These are phyloP conservation scores for Galeopterus variegatus DNA, from an alignment of 2,113 vertebrate species.

Conservation along the genomic window DNA sequence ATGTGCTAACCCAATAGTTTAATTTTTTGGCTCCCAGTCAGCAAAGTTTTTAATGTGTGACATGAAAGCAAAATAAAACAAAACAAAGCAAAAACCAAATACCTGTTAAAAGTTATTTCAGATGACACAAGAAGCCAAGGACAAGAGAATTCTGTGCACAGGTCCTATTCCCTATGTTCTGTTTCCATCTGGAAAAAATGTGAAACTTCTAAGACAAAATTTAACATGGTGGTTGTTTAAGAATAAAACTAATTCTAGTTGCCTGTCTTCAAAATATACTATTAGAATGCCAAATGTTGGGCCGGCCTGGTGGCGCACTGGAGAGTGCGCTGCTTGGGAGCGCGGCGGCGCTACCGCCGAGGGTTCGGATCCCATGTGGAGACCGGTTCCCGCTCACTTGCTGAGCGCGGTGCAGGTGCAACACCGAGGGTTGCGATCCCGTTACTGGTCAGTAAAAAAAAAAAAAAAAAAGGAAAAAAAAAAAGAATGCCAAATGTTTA, in stretches of 20 bases:
- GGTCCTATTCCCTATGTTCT: neutral
- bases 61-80: neutral
- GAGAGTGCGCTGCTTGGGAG: too few species aligned
- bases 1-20: neutral
- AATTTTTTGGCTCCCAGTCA: neutral
- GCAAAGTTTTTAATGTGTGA: neutral
- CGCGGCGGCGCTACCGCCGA: too few species aligned
- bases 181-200: neutral
- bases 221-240: neutral
- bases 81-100: neutral
- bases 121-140: neutral
- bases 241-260: neutral
- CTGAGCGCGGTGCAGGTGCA: too few species aligned
- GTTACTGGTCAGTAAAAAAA: too few species aligned
- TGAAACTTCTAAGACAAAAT: neutral
- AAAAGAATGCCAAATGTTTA: neutral
- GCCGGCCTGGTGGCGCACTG: too few species aligned
- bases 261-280: neutral
- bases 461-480: too few species aligned
- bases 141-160: neutral
- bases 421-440: too few species aligned
- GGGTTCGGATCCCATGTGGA: too few species aligned
- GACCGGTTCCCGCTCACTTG: too few species aligned
- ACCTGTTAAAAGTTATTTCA: neutral
- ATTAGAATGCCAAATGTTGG: conserved; percentile 1